Percentiles rank a stretch among this genome's conserved stretches.
Conservation (phyloP, 2,113 vertebrate genomes). For the Zootoca vivipara region DNA sequence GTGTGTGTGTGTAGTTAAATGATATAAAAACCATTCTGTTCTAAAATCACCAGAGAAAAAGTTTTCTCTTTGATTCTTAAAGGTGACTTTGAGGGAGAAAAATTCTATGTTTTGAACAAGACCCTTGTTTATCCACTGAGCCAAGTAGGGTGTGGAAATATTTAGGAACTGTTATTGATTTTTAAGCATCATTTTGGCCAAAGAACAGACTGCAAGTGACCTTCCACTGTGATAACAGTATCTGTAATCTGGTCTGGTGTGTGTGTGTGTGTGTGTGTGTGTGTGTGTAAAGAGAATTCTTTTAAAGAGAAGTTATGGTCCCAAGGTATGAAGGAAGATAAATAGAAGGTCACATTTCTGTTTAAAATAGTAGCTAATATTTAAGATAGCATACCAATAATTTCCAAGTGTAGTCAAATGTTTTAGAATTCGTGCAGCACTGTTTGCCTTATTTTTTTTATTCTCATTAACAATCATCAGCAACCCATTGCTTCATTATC, state of each 20-base stretch:
- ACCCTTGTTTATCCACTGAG: slow-evolving; percentile 58
- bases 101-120: slow-evolving; percentile 57
- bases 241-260: slow-evolving; percentile 66
- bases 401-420: slow-evolving; percentile 35
- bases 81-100: slow-evolving; percentile 74
- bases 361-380: slow-evolving; percentile 62
- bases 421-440: slow-evolving; percentile 47
- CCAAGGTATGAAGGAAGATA: slow-evolving; percentile 45
- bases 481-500: neutral
- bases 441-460: slow-evolving; percentile 21
- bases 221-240: slow-evolving; percentile 75
- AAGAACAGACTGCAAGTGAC: slow-evolving; percentile 75
- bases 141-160: slow-evolving; percentile 63
- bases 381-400: slow-evolving; percentile 34
- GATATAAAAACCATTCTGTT: slow-evolving; percentile 47
- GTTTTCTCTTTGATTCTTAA: slow-evolving; percentile 55
- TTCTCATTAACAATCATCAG: neutral
- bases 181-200: slow-evolving; percentile 72
- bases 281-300: slow-evolving; percentile 25
- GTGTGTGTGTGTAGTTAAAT: slow-evolving; percentile 7
- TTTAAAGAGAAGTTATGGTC: slow-evolving; percentile 55
- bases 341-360: slow-evolving; percentile 62
- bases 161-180: slow-evolving; percentile 74
- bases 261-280: neutral
- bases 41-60: slow-evolving; percentile 55